Evolutionary conservation across 2,888 invertebrate species (phyloP).

Genomic region (Temnothorax rugatulus): DNA sequence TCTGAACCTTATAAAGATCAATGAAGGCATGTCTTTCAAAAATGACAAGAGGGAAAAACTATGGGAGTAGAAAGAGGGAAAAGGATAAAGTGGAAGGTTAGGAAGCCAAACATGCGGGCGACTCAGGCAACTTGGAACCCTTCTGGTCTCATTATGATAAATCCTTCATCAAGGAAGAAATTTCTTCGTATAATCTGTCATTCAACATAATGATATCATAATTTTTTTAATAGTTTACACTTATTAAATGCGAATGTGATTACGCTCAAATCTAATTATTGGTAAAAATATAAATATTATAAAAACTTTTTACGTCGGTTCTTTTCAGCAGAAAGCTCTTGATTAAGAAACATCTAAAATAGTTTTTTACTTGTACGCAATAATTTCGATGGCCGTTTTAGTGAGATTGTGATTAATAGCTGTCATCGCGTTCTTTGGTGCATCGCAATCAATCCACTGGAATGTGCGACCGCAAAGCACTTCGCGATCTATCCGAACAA

Average conservation of each 20-base stretch:
- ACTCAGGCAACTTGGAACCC: slow-evolving; percentile 63
- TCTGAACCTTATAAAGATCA: slow-evolving; percentile 31
- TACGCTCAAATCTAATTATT: not conserved
- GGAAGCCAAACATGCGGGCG: slow-evolving; percentile 75
- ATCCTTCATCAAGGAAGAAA: slow-evolving; percentile 35
- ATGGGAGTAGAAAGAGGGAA: slow-evolving; percentile 30
- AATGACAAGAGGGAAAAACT: slow-evolving; percentile 21
- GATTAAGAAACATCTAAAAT: not conserved
- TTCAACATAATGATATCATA: slow-evolving; percentile 20
- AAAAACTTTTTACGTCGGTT: not conserved
- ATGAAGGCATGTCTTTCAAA: slow-evolving; percentile 37
- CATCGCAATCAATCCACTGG: not conserved
- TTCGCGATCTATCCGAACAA: not conserved
- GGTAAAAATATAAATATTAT: not conserved
- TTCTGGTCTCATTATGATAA: slow-evolving; percentile 53
- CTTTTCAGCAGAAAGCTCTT: not conserved
- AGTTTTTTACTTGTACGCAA: slow-evolving; percentile 11
- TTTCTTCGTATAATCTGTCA: slow-evolving; percentile 19
- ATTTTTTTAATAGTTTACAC: not conserved
- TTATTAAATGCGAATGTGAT: not conserved
- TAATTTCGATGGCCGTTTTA: not conserved
- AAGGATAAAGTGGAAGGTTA: slow-evolving; percentile 57
- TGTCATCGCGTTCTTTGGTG: not conserved
- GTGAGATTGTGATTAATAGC: not conserved
- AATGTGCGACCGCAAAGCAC: not conserved